Conservation (phyloP, 2,888 invertebrate genomes). For the Sarcophaga subvicina region DNA sequence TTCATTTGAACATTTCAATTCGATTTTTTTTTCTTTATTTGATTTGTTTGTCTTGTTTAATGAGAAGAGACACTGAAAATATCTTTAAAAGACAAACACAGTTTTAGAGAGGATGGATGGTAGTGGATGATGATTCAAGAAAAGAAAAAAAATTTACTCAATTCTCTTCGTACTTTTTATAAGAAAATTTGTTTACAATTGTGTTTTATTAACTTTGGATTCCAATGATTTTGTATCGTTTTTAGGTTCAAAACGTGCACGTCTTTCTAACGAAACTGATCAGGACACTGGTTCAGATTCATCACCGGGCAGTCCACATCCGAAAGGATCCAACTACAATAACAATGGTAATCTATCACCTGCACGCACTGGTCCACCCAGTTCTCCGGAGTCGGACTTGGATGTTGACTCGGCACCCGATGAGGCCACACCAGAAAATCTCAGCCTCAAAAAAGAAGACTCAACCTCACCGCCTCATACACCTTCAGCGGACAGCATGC, state of each 20-base stretch:
- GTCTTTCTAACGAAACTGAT: conserved; percentile 81
- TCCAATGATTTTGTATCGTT: conserved; percentile 30
- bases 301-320: conserved; percentile 80
- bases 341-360: conserved; percentile 80
- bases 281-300: conserved; percentile 82
- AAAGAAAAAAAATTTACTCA: neutral
- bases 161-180: neutral
- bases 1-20: conserved; percentile 25
- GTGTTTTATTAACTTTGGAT: neutral
- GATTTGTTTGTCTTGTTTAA: conserved; percentile 58
- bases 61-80: conserved; percentile 20
- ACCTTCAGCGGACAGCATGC: conserved; percentile 79
- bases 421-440: conserved; percentile 89
- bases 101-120: conserved; percentile 44
- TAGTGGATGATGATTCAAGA: conserved; percentile 33
- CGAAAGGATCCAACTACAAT: conserved; percentile 74
- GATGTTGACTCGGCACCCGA: conserved; percentile 82
- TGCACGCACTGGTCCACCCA: conserved; percentile 81
- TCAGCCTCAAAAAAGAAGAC: conserved; percentile 88
- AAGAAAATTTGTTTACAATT: neutral
- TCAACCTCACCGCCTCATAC: conserved; percentile 82
- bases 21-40: neutral
- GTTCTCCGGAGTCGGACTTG: conserved; percentile 81
- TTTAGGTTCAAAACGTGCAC: conserved; percentile 81
- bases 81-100: conserved; percentile 52